Evolutionary conservation across 2,113 vertebrate species (phyloP), one percentile per base, ranked within the genome.

Genomic region (Menidia beryllina): DNA sequence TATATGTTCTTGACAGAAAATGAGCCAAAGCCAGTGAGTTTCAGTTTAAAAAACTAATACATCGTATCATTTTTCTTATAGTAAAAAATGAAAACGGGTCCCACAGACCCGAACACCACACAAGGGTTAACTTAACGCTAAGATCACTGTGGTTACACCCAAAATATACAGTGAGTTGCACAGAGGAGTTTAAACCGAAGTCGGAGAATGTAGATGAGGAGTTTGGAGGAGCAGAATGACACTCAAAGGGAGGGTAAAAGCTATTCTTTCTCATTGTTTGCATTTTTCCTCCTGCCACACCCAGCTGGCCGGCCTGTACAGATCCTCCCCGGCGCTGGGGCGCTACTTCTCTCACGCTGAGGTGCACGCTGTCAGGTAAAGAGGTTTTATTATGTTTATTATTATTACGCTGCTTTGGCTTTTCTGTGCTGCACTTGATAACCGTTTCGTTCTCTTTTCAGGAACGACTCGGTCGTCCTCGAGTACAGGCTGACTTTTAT

Each of bases 401-500:
- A n/a, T n/a, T n/a, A n/a, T n/a, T n/a, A 26, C 17, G 30, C 30
- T 34, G 30, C 10, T 34, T 36, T 9, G 9, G 41, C 14, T 63
- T 30, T 20, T 0, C 3, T 2, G 14, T 19, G 11, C 38, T 34
- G 5, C 53, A 19, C 23, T 41, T 39, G 13, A 59, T 7, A 25
- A 8, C 7, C n/a, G n/a, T 25, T 61, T 24, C 36, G 1, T 5
- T 26, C 5, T 13, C 23, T 7, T 26, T 9, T 1, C 81, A 91
- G 81, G 45, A 75, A 84, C 1, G 75, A 70, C 3, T 82, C 75
- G 0, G 63, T 80, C 23, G 67, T 75, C 0, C 81, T 82, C 0
- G 45, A 85, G 24, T 94, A 86, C 81, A 19, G 71, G 50, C 83
- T 94, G 69, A 59, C 23, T 0, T 94, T 94, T 25, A n/a, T 68